A percentile compares a stretch with the other conserved stretches of the same genome.
Evolutionary conservation across 1,140 invertebrate genomes (phyloP).

Genomic region (Bombus picipes): DNA sequence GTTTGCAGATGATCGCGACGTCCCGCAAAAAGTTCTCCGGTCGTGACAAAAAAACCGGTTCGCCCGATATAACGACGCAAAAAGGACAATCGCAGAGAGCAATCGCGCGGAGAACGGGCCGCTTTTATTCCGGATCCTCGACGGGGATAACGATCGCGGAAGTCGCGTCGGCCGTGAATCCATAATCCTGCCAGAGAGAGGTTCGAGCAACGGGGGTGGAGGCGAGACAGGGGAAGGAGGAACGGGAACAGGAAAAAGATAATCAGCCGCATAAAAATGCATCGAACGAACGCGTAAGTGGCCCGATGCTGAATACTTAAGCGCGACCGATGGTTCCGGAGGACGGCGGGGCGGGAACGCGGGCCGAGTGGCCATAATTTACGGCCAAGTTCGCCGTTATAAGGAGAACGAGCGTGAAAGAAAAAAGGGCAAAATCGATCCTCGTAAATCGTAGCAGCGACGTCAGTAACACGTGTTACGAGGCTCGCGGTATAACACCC

Average conservation of each 20-base stretch:
- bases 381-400: slow-evolving; percentile 63
- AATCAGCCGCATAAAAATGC: slow-evolving; percentile 68
- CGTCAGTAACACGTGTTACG: slow-evolving; percentile 67
- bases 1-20: too few relatives aligned
- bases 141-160: slow-evolving; percentile 59
- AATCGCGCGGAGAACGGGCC: not conserved
- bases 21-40: not conserved
- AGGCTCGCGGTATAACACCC: slow-evolving; percentile 50
- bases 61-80: slow-evolving; percentile 1
- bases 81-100: not conserved
- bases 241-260: slow-evolving; percentile 46
- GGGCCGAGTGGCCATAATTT: slow-evolving; percentile 51
- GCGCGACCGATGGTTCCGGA: slow-evolving; percentile 40
- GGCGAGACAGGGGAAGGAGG: not conserved
- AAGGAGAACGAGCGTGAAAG: slow-evolving; percentile 7
- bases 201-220: not conserved
- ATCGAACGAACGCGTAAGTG: slow-evolving; percentile 67
- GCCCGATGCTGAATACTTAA: slow-evolving; percentile 66
- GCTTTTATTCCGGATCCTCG: slow-evolving; percentile 44
- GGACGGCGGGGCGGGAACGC: not conserved
- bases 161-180: slow-evolving; percentile 47
- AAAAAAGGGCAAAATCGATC: slow-evolving; percentile 50
- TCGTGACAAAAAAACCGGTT: not conserved
- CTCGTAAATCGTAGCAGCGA: slow-evolving; percentile 54
- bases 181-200: slow-evolving; percentile 30